Evolutionary conservation across 2,888 invertebrate genomes (phyloP).

Genomic region (Protodeltote pygarga): DNA sequence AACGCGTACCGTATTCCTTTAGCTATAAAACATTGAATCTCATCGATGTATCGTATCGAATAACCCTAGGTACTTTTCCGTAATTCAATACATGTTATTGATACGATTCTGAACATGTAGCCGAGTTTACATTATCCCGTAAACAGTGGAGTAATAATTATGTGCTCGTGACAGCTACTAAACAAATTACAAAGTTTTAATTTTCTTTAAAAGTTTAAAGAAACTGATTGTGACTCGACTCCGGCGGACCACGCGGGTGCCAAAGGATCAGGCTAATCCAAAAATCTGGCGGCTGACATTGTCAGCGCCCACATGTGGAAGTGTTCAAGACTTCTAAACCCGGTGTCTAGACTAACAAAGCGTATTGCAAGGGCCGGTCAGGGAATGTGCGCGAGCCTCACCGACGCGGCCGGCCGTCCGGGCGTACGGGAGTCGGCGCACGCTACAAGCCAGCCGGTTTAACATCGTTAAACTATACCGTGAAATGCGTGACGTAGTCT

Average conservation of each 20-base stretch:
- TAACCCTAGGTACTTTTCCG: conserved; percentile 57
- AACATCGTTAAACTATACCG: conserved; percentile 54
- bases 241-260: too few species aligned
- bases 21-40: conserved; percentile 58
- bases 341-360: conserved; percentile 60
- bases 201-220: too few species aligned
- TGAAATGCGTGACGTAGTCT: conserved; percentile 53
- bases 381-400: conserved; percentile 62
- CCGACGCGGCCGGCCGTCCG: conserved; percentile 61
- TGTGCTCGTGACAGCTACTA: not conserved
- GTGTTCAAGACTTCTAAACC: conserved; percentile 61
- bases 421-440: conserved; percentile 61
- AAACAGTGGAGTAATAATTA: conserved; percentile 10
- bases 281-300: conserved; percentile 57
- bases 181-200: not conserved
- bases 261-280: too few species aligned
- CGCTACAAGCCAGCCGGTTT: conserved; percentile 59
- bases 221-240: too few species aligned
- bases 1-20: too few species aligned
- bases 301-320: conserved; percentile 55
- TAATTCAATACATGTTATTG: conserved; percentile 57
- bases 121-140: conserved; percentile 17
- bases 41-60: conserved; percentile 58
- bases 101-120: conserved; percentile 31
- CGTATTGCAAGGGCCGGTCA: conserved; percentile 56